Percentiles rank a stretch among this genome's conserved stretches.
Evolutionary conservation across 2,113 vertebrate species (phyloP).

Genomic region (Syngnathus typhle): DNA sequence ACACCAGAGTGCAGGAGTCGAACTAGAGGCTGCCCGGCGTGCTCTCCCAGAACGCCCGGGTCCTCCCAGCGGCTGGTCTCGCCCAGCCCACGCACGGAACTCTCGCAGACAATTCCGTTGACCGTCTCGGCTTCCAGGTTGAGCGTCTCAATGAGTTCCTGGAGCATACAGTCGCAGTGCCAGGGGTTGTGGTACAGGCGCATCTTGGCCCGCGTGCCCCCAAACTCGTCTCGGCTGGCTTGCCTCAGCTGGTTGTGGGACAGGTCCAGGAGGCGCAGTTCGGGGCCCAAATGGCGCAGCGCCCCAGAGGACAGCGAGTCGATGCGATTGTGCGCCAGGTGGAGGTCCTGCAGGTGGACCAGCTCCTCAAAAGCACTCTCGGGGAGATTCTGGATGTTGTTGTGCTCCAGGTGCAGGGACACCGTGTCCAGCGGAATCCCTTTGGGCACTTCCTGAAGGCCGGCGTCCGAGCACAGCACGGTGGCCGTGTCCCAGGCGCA

Average conservation of each 20-base stretch:
- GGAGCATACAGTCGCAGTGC: slow-evolving; percentile 75
- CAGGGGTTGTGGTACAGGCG: slow-evolving; percentile 75
- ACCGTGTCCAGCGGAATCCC: slow-evolving; percentile 67
- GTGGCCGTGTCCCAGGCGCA: slow-evolving; percentile 65
- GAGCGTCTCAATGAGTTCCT: slow-evolving; percentile 72
- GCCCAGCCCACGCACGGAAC: slow-evolving; percentile 60
- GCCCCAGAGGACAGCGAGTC: slow-evolving; percentile 64
- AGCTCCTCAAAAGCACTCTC: slow-evolving; percentile 67
- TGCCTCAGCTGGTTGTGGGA: slow-evolving; percentile 70
- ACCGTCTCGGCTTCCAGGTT: slow-evolving; percentile 68
- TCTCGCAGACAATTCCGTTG: slow-evolving; percentile 72
- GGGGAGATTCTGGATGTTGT: slow-evolving; percentile 69
- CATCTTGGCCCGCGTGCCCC: slow-evolving; percentile 63
- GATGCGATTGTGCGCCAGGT: slow-evolving; percentile 75
- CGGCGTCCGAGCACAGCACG: slow-evolving; percentile 65
- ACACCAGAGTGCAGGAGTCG: slow-evolving; percentile 68
- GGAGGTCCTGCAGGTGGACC: slow-evolving; percentile 67
- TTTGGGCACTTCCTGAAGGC: slow-evolving; percentile 66
- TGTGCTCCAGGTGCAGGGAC: slow-evolving; percentile 71
- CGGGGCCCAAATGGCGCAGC: slow-evolving; percentile 63
- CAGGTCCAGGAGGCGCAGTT: slow-evolving; percentile 71
- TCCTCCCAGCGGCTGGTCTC: slow-evolving; percentile 72
- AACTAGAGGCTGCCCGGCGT: slow-evolving; percentile 65
- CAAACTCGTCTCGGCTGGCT: slow-evolving; percentile 64
- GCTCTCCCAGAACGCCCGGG: slow-evolving; percentile 53